phyloP scores from a whole-genome alignment of 2,888 invertebrate species.

The Crossocerus cetratus region DNA sequence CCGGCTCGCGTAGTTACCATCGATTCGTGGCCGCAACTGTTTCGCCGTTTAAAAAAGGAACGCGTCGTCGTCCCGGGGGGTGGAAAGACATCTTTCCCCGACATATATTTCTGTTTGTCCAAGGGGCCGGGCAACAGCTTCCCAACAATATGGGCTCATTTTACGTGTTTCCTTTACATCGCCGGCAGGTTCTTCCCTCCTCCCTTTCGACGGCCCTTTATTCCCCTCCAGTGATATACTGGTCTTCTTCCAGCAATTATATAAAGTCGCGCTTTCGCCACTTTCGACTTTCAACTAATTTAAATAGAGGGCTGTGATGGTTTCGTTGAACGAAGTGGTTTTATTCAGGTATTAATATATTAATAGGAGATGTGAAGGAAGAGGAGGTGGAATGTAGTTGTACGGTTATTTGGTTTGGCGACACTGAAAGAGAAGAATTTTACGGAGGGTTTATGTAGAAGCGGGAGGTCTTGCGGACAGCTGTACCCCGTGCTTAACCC shows the following conservation, averaged over 20 bases:
- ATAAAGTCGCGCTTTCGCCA: too few relatives aligned
- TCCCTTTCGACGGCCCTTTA: constrained; percentile 14
- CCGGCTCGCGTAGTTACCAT: constrained; percentile 76
- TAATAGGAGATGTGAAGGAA: background rate
- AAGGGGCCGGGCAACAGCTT: constrained; percentile 65
- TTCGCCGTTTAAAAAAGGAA: constrained; percentile 75
- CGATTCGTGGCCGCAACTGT: constrained; percentile 77
- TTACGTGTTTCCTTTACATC: constrained; percentile 57
- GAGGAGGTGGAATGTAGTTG: constrained; percentile 15
- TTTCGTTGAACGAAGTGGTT: background rate
- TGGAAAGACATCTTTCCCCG: constrained; percentile 72
- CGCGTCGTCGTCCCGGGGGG: constrained; percentile 65
- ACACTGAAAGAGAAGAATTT: constrained; percentile 21
- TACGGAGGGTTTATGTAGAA: constrained; percentile 27
- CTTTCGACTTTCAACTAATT: too few relatives aligned
- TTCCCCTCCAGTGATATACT: too few relatives aligned
- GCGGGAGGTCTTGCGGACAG: constrained; percentile 49
- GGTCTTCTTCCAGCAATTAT: too few relatives aligned
- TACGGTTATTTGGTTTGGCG: constrained; percentile 17
- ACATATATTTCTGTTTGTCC: constrained; percentile 75
- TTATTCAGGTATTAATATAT: background rate
- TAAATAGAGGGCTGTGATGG: background rate
- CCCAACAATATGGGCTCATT: constrained; percentile 67
- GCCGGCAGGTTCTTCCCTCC: constrained; percentile 40
- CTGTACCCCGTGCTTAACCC: constrained; percentile 54